Evolutionary conservation across 1,140 invertebrate species (phyloP), one percentile per base, ranked within the genome.

Genomic region (Bursaphelenchus mucronatus): DNA sequence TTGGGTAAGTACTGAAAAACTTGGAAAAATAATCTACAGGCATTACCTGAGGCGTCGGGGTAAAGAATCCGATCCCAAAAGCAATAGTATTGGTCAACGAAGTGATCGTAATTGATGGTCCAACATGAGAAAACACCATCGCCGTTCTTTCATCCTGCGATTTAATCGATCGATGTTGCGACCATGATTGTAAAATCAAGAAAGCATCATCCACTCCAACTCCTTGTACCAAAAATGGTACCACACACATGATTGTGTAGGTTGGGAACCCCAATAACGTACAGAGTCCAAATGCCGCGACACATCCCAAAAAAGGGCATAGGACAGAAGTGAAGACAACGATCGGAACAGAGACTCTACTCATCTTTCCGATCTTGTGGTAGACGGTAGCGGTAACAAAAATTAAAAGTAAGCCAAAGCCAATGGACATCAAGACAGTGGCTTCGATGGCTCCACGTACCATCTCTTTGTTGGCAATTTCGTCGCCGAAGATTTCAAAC

Each of bases 171-270:
- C 46, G 52, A 41, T 71, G 70, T 47, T 73, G 63, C n/a, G 58
- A 66, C 78, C 78, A 79, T 9, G 71, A 65, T 62, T 80, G 76
- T 19, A 80, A 43, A 41, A 79, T 39, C n/a, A 78, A 76, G 46
- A 78, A 78, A 13, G 76, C 76, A 64, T 80, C 78, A 61, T 80
- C 78, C 19, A 59, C 57, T 40, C 57, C 57, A 17, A 59, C 57
- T 39, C 71, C 71, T 39, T 44, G 39, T 15, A 69, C 75, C 13
- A 79, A 45, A 53, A 80, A 80, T 0, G 78, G 78, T 9, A 70
- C 69, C 9, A 80, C 78, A 63, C 78, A 80, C 70, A 81, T 81
- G 39, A 80, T 80, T 13, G 76, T 74, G 57, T 79, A 80, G 15
- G 69, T 70, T 30, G 64, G 54, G 65, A 63, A 68, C 19, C 75